A percentile compares a stretch with the other conserved stretches of the same genome.
phyloP scores from a whole-genome alignment of 2,797 vertebrate genomes.

The Lacerta agilis region DNA sequence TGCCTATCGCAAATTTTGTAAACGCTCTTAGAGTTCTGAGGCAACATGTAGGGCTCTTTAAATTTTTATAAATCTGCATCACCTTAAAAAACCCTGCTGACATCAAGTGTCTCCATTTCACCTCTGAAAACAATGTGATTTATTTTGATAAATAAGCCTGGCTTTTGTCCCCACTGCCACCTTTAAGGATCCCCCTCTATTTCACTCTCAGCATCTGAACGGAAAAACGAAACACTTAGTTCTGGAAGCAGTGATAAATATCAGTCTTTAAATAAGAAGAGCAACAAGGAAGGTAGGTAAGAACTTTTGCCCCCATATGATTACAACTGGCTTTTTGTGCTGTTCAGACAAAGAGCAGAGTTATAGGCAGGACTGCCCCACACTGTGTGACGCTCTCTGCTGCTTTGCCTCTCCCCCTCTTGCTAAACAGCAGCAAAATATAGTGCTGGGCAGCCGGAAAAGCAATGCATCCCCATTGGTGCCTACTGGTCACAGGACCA shows the following conservation, averaged over 20 bases:
- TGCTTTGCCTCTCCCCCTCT: no score
- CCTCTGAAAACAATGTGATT: conserved; percentile 31
- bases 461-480: no score
- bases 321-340: conserved; percentile 45
- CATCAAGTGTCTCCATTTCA: conserved; percentile 21
- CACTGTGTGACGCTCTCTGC: no score
- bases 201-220: conserved; percentile 56
- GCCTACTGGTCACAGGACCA: background rate
- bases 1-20: conserved; percentile 65
- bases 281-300: conserved; percentile 60
- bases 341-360: background rate
- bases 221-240: conserved; percentile 60
- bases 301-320: conserved; percentile 47
- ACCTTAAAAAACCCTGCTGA: conserved; percentile 31
- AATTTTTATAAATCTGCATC: conserved; percentile 35
- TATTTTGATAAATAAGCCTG: conserved; percentile 11
- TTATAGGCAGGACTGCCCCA: no score
- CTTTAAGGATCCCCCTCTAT: conserved; percentile 39
- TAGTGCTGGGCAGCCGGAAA: no score
- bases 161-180: background rate
- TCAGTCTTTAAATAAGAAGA: conserved; percentile 68
- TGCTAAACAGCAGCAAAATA: no score
- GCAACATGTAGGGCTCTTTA: conserved; percentile 54
- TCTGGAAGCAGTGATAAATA: conserved; percentile 64
- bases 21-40: conserved; percentile 65